Evolutionary conservation across 2,113 vertebrate species (phyloP), one percentile per base, ranked within the genome.

Genomic region (Rhegmatorhina hoffmannsi): DNA sequence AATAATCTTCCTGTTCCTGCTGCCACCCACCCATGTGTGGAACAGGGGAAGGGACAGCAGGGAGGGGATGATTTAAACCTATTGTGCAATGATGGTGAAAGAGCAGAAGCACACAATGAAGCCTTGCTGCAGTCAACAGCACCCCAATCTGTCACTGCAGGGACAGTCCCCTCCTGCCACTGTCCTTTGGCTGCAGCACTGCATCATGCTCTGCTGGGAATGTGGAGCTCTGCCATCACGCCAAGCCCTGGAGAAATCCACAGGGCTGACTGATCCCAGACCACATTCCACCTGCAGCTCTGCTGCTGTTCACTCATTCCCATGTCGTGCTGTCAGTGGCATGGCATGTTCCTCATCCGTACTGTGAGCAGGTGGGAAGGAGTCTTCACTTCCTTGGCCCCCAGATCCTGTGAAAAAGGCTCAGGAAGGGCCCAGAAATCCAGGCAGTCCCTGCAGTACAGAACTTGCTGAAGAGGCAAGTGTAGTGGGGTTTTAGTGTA

Each of bases 301-400:
- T 6, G 1, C 56, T 86, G 55, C 33, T 21, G 47, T 60, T 60
- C 56, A 8, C 76, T 49, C 26, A 3, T 75, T 79, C 76, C 77
- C 4, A 1, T 52, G 25, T 18, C 31, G 21, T n/a, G 20, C 73
- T 7, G 2, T 68, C 63, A 58, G 43, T 20, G 47, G 52, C 38
- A 55, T 74, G 60, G 70, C 0, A 0, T 31, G n/a, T 31, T 55
- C 40, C 55, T 63, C 4, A 0, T 73, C 64, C 1, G 0, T 78
- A 26, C 24, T 6, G 9, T 28, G 44, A 55, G 38, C 33, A 68
- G n/a, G 36, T 63, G 31, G 74, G 79, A 85, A 63, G 34, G 55
- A 78, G 33, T 31, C 68, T 38, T n/a, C 18, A 4, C 43, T 38
- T 67, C 63, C 62, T 25, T 29, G 50, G 10, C 6, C 18, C 23